Conservation (phyloP, 2,797 vertebrate species). For the Acropternis orthonyx region DNA sequence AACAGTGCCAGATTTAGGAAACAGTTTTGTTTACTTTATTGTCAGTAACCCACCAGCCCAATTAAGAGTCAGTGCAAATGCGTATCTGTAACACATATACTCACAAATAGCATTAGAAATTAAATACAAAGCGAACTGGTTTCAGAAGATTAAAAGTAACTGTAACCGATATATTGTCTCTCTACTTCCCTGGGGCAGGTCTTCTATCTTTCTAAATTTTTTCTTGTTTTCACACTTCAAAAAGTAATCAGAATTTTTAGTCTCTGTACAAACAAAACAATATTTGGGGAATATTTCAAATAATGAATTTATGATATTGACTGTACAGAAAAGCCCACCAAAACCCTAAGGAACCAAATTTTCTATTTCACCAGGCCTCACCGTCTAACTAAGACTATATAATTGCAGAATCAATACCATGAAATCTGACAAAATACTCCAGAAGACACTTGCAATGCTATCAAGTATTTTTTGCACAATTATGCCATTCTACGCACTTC, state of each 20-base stretch:
- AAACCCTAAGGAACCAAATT: background rate
- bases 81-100: background rate
- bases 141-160: background rate
- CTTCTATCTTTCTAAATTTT: background rate
- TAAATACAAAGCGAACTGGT: background rate
- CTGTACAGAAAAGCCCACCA: background rate
- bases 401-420: background rate
- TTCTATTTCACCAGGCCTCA: background rate
- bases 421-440: background rate
- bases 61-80: background rate
- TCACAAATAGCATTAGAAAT: background rate
- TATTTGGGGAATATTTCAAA: background rate
- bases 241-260: background rate
- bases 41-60: background rate
- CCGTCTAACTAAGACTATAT: background rate
- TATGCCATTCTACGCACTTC: background rate
- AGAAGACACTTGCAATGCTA: background rate
- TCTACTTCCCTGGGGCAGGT: background rate
- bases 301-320: background rate
- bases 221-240: background rate
- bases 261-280: background rate
- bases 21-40: conserved; percentile 17
- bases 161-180: background rate
- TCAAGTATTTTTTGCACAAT: background rate
- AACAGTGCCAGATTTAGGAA: conserved; percentile 5